Conservation (phyloP, 2,113 vertebrate genomes). For the Mixornis gularis region DNA sequence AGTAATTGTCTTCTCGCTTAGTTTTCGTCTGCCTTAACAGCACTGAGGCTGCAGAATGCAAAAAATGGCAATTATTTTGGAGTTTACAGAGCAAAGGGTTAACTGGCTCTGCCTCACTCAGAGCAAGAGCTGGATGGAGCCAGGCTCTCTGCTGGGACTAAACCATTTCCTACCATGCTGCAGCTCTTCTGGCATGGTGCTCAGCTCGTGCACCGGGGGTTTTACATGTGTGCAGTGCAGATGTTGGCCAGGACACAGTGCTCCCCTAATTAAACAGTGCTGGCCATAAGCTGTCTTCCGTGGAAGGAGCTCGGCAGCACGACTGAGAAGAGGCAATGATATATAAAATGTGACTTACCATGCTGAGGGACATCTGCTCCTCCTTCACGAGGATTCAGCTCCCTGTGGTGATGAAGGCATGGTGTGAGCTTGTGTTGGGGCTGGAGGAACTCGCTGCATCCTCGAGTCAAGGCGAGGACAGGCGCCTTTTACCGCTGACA, state of each 20-base stretch:
- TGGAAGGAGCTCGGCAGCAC: not conserved
- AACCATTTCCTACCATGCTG: not conserved
- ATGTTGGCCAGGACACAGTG: conserved; percentile 6
- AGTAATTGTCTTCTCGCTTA: too few relatives aligned
- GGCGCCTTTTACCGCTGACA: fast-evolving
- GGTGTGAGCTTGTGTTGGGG: not conserved
- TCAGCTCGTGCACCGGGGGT: not conserved
- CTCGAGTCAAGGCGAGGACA: fast-evolving
- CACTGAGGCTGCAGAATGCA: too few relatives aligned
- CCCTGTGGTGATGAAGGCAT: not conserved
- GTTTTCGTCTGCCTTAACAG: too few relatives aligned
- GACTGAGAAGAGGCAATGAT: not conserved
- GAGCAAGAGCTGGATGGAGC: not conserved
- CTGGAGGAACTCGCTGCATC: not conserved
- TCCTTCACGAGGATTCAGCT: not conserved
- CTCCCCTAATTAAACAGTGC: not conserved
- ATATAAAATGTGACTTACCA: conserved; percentile 14
- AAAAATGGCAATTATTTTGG: too few relatives aligned
- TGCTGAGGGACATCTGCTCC: conserved; percentile 55
- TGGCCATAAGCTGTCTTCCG: not conserved
- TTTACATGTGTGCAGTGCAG: conserved; percentile 41
- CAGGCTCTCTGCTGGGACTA: not conserved
- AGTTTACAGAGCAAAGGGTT: not conserved
- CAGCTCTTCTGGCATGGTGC: not conserved
- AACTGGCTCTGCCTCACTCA: not conserved